These are phyloP conservation scores for Ectropis grisescens DNA, from an alignment of 1,140 invertebrate species.

Conservation along the genomic window DNA sequence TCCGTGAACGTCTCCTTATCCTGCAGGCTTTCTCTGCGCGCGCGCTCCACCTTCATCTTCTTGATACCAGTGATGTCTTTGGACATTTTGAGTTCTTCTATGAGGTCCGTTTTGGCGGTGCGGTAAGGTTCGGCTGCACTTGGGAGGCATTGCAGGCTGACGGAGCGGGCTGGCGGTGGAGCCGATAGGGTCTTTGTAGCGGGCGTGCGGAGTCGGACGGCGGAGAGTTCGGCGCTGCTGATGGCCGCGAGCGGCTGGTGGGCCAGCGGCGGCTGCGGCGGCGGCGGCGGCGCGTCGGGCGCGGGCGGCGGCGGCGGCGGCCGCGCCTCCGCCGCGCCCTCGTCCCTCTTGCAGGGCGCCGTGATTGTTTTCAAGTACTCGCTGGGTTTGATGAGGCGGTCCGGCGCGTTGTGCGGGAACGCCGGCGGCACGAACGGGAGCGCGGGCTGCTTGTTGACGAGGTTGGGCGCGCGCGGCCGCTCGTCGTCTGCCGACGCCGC, in stretches of 20 bases:
- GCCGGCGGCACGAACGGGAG: slow-evolving; percentile 90
- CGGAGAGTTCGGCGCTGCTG: slow-evolving; percentile 87
- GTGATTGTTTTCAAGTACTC: slow-evolving; percentile 89
- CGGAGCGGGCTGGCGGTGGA: slow-evolving; percentile 78
- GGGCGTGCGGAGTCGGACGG: slow-evolving; percentile 82
- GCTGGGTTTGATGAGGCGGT: slow-evolving; percentile 90
- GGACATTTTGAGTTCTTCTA: slow-evolving; percentile 90
- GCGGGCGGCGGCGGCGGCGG: slow-evolving; percentile 67
- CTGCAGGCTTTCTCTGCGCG: slow-evolving; percentile 82
- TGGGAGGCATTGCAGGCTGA: slow-evolving; percentile 78
- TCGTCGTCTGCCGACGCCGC: slow-evolving; percentile 55
- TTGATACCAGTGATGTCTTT: slow-evolving; percentile 92
- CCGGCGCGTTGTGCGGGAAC: slow-evolving; percentile 80
- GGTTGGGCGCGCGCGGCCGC: slow-evolving; percentile 71
- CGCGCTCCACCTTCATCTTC: slow-evolving; percentile 90
- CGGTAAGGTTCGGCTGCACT: slow-evolving; percentile 79
- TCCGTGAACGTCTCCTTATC: slow-evolving; percentile 87
- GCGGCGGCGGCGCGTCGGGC: slow-evolving; percentile 66
- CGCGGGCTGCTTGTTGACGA: slow-evolving; percentile 86
- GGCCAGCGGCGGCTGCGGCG: slow-evolving; percentile 59
- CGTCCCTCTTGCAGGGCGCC: slow-evolving; percentile 61
- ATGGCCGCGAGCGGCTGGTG: slow-evolving; percentile 85
- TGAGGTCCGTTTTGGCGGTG: slow-evolving; percentile 86
- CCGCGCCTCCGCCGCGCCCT: slow-evolving; percentile 73
- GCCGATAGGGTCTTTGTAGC: slow-evolving; percentile 85